Evolutionary conservation across 2,797 vertebrate genomes (phyloP), one percentile per base, ranked within the genome.

Genomic region (Eospalax fontanierii): DNA sequence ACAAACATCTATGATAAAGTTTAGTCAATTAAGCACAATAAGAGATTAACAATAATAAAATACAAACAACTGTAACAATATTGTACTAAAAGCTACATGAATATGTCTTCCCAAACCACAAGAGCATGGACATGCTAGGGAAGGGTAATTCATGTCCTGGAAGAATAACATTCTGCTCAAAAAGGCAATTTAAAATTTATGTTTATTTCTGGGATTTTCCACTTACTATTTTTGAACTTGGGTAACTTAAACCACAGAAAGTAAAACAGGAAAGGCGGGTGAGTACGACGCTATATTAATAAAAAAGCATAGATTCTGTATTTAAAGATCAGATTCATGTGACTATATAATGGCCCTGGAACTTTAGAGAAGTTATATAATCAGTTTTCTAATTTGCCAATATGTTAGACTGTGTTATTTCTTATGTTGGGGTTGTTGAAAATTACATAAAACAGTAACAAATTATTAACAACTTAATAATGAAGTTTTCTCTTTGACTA

Each of bases 321-420:
- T 19, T 86, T 33, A 84, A 3, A 87, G 63, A 87, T 11, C 57
- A 84, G 82, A 89, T 81, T 95, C n/a, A 38, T 11, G 38, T 79
- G 87, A 83, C 28, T 75, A 40, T 38, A 33, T 46, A 59, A 33
- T 5, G 43, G 38, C 46, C 79, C 65, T 95, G 57, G 46, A 93
- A 89, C 38, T 82, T 80, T 54, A 65, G 61, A 26, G 19, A 89
- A 87, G 33, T 70, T 81, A 79, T 2, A 74, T 90, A 57, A 74
- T 54, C 73, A 71, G 2, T 86, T 83, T 73, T 35, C 79, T 75
- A 73, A 86, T 76, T 11, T 88, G 43, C 33, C 65, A 61, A 40
- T 14, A 61, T 24, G 66, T 63, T 92, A 93, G 86, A 89, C 76
- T n/a, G 78, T 68, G 73, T 59, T 46, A 91, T 54, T 92, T 92